phyloP scores from a whole-genome alignment of 1,140 invertebrate species.

The Bombus haemorrhoidalis region DNA sequence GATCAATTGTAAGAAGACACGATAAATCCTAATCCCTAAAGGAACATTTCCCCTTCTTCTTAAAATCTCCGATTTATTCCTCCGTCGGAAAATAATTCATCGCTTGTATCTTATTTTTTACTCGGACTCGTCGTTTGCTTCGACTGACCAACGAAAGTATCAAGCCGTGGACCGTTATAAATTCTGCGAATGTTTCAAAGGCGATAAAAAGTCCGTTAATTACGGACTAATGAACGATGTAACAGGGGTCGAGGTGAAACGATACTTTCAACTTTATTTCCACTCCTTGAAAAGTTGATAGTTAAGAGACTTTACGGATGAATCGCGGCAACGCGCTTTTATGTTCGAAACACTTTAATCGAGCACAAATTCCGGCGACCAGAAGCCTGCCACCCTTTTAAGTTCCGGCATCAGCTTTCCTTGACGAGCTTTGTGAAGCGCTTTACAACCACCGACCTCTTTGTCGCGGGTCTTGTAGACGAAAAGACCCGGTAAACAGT shows the following conservation, averaged over 20 bases:
- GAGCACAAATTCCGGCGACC: slow-evolving; percentile 3
- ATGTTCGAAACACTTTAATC: slow-evolving; percentile 33
- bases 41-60: neutral
- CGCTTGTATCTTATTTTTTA: neutral
- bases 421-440: neutral
- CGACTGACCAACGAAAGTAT: neutral
- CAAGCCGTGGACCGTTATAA: neutral
- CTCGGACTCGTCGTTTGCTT: too few relatives aligned
- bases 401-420: neutral
- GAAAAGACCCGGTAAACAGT: neutral
- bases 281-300: slow-evolving; percentile 19
- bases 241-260: neutral
- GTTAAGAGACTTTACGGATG: slow-evolving; percentile 23
- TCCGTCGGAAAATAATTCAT: neutral
- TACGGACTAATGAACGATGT: slow-evolving; percentile 20
- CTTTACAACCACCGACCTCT: neutral
- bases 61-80: neutral
- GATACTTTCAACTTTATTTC: slow-evolving; percentile 10
- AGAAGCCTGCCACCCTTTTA: neutral
- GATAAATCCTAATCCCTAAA: neutral
- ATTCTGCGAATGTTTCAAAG: slow-evolving; percentile 18
- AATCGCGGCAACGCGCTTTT: slow-evolving; percentile 1
- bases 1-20: neutral
- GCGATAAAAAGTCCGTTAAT: slow-evolving; percentile 28
- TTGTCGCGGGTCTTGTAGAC: neutral